Evolutionary conservation across 2,888 invertebrate genomes (phyloP), one percentile per base, ranked within the genome.

Genomic region (Agelastica alni): DNA sequence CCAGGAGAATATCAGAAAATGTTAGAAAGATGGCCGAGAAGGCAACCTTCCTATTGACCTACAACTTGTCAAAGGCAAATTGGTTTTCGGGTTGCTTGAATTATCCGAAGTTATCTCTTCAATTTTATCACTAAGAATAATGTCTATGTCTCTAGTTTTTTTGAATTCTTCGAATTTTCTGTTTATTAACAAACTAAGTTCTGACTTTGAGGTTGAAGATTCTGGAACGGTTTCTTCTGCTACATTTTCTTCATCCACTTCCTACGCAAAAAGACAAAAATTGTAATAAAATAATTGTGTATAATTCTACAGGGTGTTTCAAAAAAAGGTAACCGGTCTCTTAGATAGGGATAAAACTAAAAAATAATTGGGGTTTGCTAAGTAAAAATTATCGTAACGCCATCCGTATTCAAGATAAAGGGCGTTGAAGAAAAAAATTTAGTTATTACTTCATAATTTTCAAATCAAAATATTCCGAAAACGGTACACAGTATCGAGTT

Each of bases 171-270:
- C 82, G 63, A 84, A 83, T 71, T 81, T 80, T 49, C 79, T 76
- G 61, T 81, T 80, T 9, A 56, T 56, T 14, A 75, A 65, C 16
- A 75, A 61, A 42, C 69, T 69, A 26, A 82, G 74, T 69, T 81
- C 82, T 1, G 81, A 79, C 63, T 81, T 76, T 61, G 81, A 80
- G 5, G 78, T 79, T 20, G 78, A 74, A 2, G 80, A 75, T 49
- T 77, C 70, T 28, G 72, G 69, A 17, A 70, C 60, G 13, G 70
- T 62, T 44, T 73, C 67, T 28, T 79, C 80, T 36, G 81, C 80
- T 7, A 79, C 75, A 61, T 80, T 82, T 31, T 86, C 86, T 69
- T 87, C 87, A 65, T 87, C 87, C 12, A 88, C 87, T 77, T 88
- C 88, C 83, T 86, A 77, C 20, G 74, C 20, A 47, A 17, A 28